A percentile compares a stretch with the other conserved stretches of the same genome.
phyloP scores from a whole-genome alignment of 2,797 vertebrate species.

The Pipistrellus kuhlii region DNA sequence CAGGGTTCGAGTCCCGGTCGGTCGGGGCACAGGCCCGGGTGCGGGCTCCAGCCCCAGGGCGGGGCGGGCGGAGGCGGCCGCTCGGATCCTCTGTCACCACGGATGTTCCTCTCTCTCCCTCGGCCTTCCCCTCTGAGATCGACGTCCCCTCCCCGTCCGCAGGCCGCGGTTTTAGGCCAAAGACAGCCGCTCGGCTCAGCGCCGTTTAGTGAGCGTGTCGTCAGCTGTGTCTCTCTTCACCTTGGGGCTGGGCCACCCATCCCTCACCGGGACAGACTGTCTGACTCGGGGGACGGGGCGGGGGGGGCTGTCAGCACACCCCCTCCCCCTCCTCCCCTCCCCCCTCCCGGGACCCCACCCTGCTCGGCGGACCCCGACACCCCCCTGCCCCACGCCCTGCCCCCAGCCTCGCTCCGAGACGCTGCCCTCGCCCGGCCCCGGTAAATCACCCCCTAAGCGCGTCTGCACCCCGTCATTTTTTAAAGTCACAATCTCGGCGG shows the following conservation, averaged over 20 bases:
- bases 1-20: too few relatives aligned
- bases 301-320: conserved; percentile 25
- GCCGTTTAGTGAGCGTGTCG: conserved; percentile 39
- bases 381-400: conserved; percentile 61
- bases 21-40: too few relatives aligned
- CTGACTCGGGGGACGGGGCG: neutral
- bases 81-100: too few relatives aligned
- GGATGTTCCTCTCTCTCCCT: too few relatives aligned
- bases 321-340: too few relatives aligned
- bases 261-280: conserved; percentile 6
- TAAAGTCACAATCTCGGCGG: conserved; percentile 93
- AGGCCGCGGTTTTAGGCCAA: conserved; percentile 64
- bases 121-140: too few relatives aligned
- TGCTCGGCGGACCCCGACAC: conserved; percentile 81
- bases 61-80: too few relatives aligned
- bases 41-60: too few relatives aligned
- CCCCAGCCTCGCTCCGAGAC: conserved; percentile 79
- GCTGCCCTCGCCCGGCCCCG: conserved; percentile 88
- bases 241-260: neutral
- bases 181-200: neutral
- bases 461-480: conserved; percentile 92
- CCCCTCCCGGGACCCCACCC: conserved; percentile 80
- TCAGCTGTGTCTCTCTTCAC: neutral
- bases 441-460: conserved; percentile 94
- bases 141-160: conserved; percentile 31